Percentiles rank a stretch among this genome's conserved stretches.
These are phyloP conservation scores for Drosophila greeni DNA, from an alignment of 2,888 invertebrate species.

Conservation along the genomic window DNA sequence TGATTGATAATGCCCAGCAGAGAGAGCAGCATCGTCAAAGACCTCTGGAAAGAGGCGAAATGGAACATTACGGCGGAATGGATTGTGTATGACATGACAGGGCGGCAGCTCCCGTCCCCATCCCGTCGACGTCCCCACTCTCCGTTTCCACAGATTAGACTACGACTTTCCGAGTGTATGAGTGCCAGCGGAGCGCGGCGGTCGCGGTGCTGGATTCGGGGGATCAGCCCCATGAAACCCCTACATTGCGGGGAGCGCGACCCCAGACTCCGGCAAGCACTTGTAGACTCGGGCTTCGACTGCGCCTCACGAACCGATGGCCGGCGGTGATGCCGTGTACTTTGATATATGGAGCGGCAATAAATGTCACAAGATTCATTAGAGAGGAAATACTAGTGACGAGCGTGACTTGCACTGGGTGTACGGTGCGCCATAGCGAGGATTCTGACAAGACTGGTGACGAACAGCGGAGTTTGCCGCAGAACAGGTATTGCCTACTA, in stretches of 20 bases:
- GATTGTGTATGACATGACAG: slow-evolving; percentile 68
- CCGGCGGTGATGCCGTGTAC: slow-evolving; percentile 28
- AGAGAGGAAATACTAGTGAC: slow-evolving; percentile 77
- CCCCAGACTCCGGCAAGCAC: slow-evolving; percentile 24
- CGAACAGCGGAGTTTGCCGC: slow-evolving; percentile 53
- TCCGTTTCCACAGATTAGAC: slow-evolving; percentile 28
- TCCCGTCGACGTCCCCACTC: slow-evolving; percentile 8
- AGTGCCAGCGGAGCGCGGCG: slow-evolving; percentile 63
- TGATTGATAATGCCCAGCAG: slow-evolving; percentile 72
- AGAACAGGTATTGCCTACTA: slow-evolving; percentile 53
- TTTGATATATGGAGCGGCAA: slow-evolving; percentile 76
- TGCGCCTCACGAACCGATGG: slow-evolving; percentile 19
- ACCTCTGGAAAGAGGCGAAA: slow-evolving; percentile 69
- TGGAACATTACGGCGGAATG: slow-evolving; percentile 72
- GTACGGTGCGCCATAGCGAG: slow-evolving; percentile 52
- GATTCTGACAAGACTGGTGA: slow-evolving; percentile 50
- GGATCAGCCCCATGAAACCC: slow-evolving; percentile 18
- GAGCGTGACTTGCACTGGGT: slow-evolving; percentile 74
- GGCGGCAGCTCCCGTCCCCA: slow-evolving; percentile 63
- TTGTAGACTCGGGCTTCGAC: slow-evolving; percentile 21
- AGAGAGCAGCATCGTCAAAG: slow-evolving; percentile 26
- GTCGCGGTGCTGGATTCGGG: slow-evolving; percentile 43
- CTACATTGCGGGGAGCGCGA: slow-evolving; percentile 11
- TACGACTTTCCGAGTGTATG: slow-evolving; percentile 15
- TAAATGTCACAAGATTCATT: slow-evolving; percentile 78